Conservation (phyloP, 37 sponge, comb jelly and placozoan genomes). For the Agelas oroides region DNA sequence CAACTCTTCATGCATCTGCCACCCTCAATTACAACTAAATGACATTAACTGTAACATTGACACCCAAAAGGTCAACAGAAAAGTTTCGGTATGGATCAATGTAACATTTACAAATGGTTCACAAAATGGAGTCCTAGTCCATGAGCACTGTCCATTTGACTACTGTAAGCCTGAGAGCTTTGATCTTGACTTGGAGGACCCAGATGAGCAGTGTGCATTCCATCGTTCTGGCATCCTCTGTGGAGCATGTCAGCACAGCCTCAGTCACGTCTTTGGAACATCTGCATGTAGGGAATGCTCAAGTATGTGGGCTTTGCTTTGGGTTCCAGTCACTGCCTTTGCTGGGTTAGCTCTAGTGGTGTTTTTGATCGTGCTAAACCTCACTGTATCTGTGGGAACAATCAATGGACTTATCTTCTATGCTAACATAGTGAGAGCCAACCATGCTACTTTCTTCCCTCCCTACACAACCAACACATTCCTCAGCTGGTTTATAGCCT, state of each 20-base stretch:
- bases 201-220: conserved; percentile 18
- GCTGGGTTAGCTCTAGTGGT: conserved; percentile 12
- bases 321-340: not conserved
- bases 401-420: too few relatives aligned
- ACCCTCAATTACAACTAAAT: not conserved
- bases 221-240: conserved; percentile 8
- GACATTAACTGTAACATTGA: not conserved
- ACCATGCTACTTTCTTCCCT: too few relatives aligned
- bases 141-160: conserved; percentile 21
- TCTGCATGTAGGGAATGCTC: conserved; percentile 16
- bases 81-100: not conserved
- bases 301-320: not conserved
- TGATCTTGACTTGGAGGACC: not conserved
- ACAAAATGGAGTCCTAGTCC: not conserved
- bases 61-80: not conserved
- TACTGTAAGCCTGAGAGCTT: conserved; percentile 7
- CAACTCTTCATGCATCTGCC: too few relatives aligned
- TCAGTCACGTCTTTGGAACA: conserved; percentile 22
- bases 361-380: too few relatives aligned
- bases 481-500: conserved; percentile 1
- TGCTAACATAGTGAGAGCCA: too few relatives aligned
- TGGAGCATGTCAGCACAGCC: not conserved
- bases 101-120: too few relatives aligned
- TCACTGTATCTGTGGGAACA: too few relatives aligned
- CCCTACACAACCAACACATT: not conserved